Evolutionary conservation across 2,888 invertebrate species (phyloP).

Genomic region (Aspidiotus rigidus): DNA sequence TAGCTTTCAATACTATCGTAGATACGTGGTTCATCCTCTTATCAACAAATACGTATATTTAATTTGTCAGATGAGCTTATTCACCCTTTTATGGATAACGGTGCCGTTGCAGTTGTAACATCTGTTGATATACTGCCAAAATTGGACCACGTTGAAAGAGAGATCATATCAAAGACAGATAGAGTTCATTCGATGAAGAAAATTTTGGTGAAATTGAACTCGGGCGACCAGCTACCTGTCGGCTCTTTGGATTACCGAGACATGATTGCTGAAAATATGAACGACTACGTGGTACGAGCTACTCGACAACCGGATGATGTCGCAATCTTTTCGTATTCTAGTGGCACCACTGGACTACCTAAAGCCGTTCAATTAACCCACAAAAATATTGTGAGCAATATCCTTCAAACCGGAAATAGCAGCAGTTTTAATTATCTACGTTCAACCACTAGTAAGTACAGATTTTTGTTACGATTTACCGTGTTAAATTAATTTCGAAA

Average conservation of each 20-base stretch:
- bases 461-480: background rate
- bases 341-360: constrained; percentile 47
- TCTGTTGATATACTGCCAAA: constrained; percentile 37
- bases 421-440: background rate
- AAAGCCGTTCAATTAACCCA: background rate
- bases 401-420: background rate
- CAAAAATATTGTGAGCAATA: background rate
- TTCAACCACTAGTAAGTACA: background rate
- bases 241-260: constrained; percentile 40
- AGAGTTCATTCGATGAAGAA: background rate
- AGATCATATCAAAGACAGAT: constrained; percentile 1
- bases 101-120: constrained; percentile 38
- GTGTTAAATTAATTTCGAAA: background rate
- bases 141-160: constrained; percentile 36
- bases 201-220: constrained; percentile 15
- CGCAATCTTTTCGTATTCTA: constrained; percentile 68
- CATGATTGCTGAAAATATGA: constrained; percentile 46
- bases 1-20: no score
- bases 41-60: no score
- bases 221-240: background rate
- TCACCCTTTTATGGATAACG: constrained; percentile 39
- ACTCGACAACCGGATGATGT: constrained; percentile 50
- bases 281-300: constrained; percentile 47
- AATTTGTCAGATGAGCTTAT: constrained; percentile 39
- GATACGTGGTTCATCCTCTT: no score